These are phyloP conservation scores for Echinometra lucunter DNA, from an alignment of 53 echinoderm and acorn worm genomes.

Conservation along the genomic window DNA sequence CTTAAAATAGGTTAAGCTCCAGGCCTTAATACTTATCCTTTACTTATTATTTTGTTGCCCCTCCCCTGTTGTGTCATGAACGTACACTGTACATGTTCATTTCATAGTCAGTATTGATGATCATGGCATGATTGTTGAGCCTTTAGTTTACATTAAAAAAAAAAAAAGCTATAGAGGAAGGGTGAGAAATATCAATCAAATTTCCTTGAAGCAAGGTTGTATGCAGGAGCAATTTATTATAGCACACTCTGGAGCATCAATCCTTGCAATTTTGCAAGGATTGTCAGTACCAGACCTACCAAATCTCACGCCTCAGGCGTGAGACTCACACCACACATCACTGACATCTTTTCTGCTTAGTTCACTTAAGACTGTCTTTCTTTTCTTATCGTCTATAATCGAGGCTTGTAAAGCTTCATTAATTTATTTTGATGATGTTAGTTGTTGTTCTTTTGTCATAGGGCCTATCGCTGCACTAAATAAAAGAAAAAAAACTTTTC, in stretches of 20 bases:
- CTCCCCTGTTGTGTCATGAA: neutral
- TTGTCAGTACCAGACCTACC: too few species aligned
- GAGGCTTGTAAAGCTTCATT: too few species aligned
- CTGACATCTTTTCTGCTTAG: too few species aligned
- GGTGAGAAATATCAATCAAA: neutral
- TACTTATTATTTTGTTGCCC: neutral
- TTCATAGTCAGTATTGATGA: neutral
- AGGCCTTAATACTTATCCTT: neutral
- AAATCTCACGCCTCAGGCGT: too few species aligned
- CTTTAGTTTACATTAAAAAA: neutral
- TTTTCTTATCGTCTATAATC: too few species aligned
- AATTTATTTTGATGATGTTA: too few species aligned
- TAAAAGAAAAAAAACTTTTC: too few species aligned
- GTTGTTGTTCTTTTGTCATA: too few species aligned
- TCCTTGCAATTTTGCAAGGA: neutral
- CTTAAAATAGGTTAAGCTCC: neutral
- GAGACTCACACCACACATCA: too few species aligned
- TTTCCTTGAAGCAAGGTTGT: neutral
- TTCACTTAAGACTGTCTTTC: too few species aligned
- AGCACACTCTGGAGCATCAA: neutral
- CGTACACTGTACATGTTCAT: neutral
- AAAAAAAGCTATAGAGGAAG: neutral
- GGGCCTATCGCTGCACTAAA: too few species aligned
- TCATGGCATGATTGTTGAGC: too few species aligned
- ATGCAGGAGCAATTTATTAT: neutral